A percentile compares a stretch with the other conserved stretches of the same genome.
phyloP scores from a whole-genome alignment of 2,797 vertebrate species.

The Enteromius treurensis region DNA sequence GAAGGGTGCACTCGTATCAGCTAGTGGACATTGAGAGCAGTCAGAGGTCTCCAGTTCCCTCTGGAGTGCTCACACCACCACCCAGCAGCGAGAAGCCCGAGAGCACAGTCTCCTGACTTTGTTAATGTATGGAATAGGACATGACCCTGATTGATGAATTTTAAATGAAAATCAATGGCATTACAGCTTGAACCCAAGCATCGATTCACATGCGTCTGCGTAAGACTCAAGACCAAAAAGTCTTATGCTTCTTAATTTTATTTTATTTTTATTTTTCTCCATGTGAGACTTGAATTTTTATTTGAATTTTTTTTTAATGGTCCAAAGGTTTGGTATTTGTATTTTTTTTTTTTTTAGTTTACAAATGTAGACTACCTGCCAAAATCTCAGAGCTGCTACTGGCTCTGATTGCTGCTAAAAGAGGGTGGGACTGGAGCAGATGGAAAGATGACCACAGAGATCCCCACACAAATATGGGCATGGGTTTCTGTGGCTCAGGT shows the following conservation, averaged over 20 bases:
- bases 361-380: conserved; percentile 73
- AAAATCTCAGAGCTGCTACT: conserved; percentile 79
- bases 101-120: conserved; percentile 50
- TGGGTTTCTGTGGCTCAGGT: conserved; percentile 53
- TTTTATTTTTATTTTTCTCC: background rate
- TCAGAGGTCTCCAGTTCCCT: conserved; percentile 81
- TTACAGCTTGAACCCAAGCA: conserved; percentile 48
- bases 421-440: conserved; percentile 80
- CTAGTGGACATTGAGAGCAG: conserved; percentile 79
- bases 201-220: conserved; percentile 42
- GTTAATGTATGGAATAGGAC: background rate
- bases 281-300: conserved; percentile 49
- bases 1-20: conserved; percentile 85
- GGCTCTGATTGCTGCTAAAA: conserved; percentile 93
- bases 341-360: conserved; percentile 61
- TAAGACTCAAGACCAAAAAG: conserved; percentile 30
- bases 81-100: conserved; percentile 88
- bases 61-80: conserved; percentile 90
- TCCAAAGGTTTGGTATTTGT: conserved; percentile 60
- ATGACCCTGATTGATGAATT: background rate
- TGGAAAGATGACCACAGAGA: conserved; percentile 51
- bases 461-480: conserved; percentile 26
- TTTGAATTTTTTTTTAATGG: conserved; percentile 56
- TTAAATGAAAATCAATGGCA: conserved; percentile 9
- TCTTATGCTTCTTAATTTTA: background rate